A percentile compares a stretch with the other conserved stretches of the same genome.
Evolutionary conservation across 2,888 invertebrate genomes (phyloP).

Genomic region (Selenia dentaria): DNA sequence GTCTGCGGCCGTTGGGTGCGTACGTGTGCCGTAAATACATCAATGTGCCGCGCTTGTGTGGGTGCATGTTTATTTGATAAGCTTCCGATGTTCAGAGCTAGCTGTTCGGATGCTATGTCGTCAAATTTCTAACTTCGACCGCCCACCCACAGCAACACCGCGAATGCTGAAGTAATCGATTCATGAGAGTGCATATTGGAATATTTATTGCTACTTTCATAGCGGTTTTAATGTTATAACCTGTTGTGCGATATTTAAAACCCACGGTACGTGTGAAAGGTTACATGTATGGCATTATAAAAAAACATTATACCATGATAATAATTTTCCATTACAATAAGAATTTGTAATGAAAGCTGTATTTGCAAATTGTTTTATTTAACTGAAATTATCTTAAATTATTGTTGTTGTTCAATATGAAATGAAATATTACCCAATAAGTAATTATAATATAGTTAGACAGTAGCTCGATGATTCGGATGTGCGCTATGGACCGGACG

Average conservation of each 20-base stretch:
- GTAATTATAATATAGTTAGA: too few species aligned
- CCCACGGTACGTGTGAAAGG: not conserved
- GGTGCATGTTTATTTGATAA: constrained; percentile 79
- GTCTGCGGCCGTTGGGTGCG: constrained; percentile 73
- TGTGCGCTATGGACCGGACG: constrained; percentile 65
- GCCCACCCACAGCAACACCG: constrained; percentile 61
- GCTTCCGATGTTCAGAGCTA: constrained; percentile 76
- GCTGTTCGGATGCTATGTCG: constrained; percentile 71
- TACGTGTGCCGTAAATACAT: constrained; percentile 72
- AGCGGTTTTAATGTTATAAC: constrained; percentile 25
- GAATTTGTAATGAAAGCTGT: too few species aligned
- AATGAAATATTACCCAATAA: too few species aligned
- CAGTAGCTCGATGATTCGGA: too few species aligned
- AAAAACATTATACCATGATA: too few species aligned
- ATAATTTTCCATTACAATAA: too few species aligned
- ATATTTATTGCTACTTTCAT: constrained; percentile 31
- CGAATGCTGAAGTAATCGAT: constrained; percentile 33
- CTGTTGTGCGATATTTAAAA: constrained; percentile 8
- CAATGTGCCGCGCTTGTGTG: constrained; percentile 62
- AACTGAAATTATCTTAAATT: too few species aligned
- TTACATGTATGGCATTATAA: too few species aligned
- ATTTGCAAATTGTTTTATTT: too few species aligned
- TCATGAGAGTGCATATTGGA: constrained; percentile 33
- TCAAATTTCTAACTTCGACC: constrained; percentile 62
- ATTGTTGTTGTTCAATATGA: too few species aligned